phyloP scores from a whole-genome alignment of 2,888 invertebrate species.

The Blastobasis lacticolella region DNA sequence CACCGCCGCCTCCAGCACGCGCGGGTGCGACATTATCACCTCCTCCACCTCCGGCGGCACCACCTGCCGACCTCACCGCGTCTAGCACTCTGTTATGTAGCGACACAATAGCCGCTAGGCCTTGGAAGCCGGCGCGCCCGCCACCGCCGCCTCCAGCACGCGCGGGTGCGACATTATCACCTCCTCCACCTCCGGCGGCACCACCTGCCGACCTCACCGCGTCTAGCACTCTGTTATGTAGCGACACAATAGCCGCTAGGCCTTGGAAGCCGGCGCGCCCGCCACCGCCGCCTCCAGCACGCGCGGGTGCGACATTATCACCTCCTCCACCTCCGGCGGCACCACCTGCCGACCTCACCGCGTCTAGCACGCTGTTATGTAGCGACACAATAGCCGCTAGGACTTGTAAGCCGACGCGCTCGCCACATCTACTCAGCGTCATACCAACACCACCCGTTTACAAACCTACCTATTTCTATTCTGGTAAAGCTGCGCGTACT shows the following conservation, averaged over 20 bases:
- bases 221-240: too few relatives aligned
- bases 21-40: background rate
- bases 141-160: background rate
- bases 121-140: background rate
- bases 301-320: background rate
- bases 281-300: background rate
- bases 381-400: too few relatives aligned
- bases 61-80: background rate
- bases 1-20: background rate
- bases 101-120: too few relatives aligned
- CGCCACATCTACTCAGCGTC: too few relatives aligned
- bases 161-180: background rate
- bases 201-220: background rate
- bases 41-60: background rate
- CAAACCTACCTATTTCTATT: too few relatives aligned
- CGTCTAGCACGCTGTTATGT: too few relatives aligned
- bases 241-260: too few relatives aligned
- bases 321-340: background rate
- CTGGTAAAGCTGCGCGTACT: constrained; percentile 11
- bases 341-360: background rate
- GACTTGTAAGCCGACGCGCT: too few relatives aligned
- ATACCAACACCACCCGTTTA: too few relatives aligned
- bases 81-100: too few relatives aligned
- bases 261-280: background rate
- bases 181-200: background rate